A percentile compares a stretch with the other conserved stretches of the same genome.
Conservation (phyloP, 1,140 invertebrate genomes). For the Asobara japonica region DNA sequence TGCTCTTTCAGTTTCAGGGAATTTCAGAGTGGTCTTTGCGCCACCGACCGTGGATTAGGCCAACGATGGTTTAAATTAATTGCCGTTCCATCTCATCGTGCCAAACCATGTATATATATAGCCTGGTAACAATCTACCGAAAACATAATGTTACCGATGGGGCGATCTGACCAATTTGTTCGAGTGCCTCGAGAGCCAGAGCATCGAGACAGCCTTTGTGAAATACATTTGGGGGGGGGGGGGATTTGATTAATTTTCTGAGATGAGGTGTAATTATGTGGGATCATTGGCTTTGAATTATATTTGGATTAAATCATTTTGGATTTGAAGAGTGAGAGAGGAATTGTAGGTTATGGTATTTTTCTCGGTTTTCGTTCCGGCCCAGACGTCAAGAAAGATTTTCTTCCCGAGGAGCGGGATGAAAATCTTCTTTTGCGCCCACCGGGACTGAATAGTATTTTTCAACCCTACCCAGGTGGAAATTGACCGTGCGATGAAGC, state of each 20-base stretch:
- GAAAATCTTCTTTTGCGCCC: no score
- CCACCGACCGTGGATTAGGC: slow-evolving; percentile 10
- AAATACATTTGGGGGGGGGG: not conserved
- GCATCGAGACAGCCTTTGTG: not conserved
- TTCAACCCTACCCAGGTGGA: no score
- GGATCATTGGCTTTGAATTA: not conserved
- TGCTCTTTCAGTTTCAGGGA: slow-evolving; percentile 16
- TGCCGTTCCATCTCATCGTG: slow-evolving; percentile 3
- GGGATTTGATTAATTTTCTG: not conserved
- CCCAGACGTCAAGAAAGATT: no score
- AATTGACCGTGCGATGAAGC: no score
- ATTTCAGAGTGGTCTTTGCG: not conserved
- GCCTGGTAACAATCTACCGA: not conserved
- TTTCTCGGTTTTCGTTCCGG: no score
- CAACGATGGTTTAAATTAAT: slow-evolving; percentile 21
- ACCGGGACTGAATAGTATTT: no score
- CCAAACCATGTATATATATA: not conserved
- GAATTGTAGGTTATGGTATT: no score
- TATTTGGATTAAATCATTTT: no score
- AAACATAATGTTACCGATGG: not conserved
- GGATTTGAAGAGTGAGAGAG: no score
- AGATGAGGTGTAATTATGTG: not conserved
- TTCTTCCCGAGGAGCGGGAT: no score
- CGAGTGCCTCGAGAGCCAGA: not conserved
- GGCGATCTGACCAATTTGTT: not conserved